Percentiles rank a stretch among this genome's conserved stretches.
These are phyloP conservation scores for Heterochromis multidens DNA, from an alignment of 2,113 vertebrate genomes.

Conservation along the genomic window DNA sequence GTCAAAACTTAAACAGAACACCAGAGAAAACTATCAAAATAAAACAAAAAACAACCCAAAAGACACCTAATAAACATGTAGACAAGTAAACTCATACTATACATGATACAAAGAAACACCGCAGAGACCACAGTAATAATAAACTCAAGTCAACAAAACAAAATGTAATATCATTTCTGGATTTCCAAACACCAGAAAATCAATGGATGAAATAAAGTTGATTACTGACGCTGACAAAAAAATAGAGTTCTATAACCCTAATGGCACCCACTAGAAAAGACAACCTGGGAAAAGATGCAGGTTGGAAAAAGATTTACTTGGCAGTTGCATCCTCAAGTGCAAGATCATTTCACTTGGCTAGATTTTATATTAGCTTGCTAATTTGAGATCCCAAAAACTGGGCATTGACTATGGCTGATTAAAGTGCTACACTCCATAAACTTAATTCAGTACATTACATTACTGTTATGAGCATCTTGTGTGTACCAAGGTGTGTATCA, in stretches of 20 bases:
- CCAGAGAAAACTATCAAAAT: too few relatives aligned
- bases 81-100: background rate
- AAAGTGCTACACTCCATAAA: background rate
- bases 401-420: background rate
- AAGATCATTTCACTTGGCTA: background rate
- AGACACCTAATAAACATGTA: background rate
- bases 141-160: background rate
- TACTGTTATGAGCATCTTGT: background rate
- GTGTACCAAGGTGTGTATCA: background rate
- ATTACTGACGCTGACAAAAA: fast-evolving
- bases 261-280: background rate
- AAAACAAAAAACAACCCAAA: too few relatives aligned
- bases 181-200: background rate
- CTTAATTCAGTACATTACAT: background rate
- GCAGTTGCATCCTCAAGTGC: background rate
- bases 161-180: background rate
- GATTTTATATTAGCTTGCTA: background rate
- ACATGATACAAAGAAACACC: background rate
- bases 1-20: too few relatives aligned
- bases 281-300: background rate
- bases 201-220: background rate
- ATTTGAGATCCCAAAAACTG: background rate
- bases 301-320: background rate
- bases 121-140: background rate
- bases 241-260: background rate